phyloP scores from a whole-genome alignment of 2,888 invertebrate species.

The Diloba caeruleocephala region DNA sequence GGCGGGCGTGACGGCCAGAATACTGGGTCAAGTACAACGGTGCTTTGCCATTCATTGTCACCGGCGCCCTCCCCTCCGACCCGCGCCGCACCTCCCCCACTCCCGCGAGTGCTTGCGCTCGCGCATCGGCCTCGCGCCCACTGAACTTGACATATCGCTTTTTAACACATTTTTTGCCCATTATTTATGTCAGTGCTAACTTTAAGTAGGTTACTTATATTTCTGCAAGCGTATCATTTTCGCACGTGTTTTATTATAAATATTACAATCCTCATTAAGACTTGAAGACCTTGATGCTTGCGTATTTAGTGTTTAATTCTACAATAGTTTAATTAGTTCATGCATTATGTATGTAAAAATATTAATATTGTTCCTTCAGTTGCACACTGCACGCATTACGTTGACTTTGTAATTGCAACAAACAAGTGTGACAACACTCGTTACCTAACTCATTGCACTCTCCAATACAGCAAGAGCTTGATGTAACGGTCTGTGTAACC shows the following conservation, averaged over 20 bases:
- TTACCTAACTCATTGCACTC: slow-evolving; percentile 82
- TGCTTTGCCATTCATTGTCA: slow-evolving; percentile 89
- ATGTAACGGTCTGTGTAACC: slow-evolving; percentile 73
- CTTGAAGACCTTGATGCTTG: slow-evolving; percentile 28
- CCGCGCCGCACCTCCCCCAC: slow-evolving; percentile 50
- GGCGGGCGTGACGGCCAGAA: slow-evolving; percentile 74
- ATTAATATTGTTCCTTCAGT: slow-evolving; percentile 52
- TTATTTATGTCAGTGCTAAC: slow-evolving; percentile 69
- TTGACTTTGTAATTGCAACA: slow-evolving; percentile 78
- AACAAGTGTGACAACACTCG: slow-evolving; percentile 82
- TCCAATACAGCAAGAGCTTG: slow-evolving; percentile 71
- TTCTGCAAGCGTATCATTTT: slow-evolving; percentile 38
- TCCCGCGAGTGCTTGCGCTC: slow-evolving; percentile 59
- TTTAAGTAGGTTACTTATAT: slow-evolving; percentile 53
- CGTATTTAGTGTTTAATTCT: slow-evolving; percentile 21
- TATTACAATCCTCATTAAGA: slow-evolving; percentile 20
- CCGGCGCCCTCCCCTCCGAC: slow-evolving; percentile 51
- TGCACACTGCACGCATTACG: slow-evolving; percentile 68
- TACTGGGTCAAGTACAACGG: slow-evolving; percentile 88
- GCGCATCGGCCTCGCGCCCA: slow-evolving; percentile 78
- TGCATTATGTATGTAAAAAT: slow-evolving; percentile 18
- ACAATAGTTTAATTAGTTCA: slow-evolving; percentile 22
- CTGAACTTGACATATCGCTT: slow-evolving; percentile 86
- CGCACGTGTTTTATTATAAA: slow-evolving; percentile 34
- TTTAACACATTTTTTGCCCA: slow-evolving; percentile 76